A percentile compares a stretch with the other conserved stretches of the same genome.
Conservation (phyloP, 2,113 vertebrate species). For the Heterocephalus glaber region DNA sequence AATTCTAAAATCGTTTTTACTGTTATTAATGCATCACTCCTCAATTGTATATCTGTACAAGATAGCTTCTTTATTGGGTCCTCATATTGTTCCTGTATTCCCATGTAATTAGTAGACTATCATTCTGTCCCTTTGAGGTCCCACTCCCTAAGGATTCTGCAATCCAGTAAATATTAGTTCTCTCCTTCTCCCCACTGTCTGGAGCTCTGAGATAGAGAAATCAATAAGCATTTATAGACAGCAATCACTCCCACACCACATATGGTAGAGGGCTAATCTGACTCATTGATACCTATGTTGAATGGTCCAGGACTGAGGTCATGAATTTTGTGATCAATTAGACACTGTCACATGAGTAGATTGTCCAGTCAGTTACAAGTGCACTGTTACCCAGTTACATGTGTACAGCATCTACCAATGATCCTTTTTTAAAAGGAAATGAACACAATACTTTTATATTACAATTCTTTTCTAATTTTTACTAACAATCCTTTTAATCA, state of each 20-base stretch:
- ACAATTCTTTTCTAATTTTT: background rate
- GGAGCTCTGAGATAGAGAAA: background rate
- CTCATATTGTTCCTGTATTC: background rate
- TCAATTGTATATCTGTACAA: background rate
- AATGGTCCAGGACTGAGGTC: background rate
- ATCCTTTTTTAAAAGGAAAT: conserved; percentile 14
- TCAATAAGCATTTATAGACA: background rate
- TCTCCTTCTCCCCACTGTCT: background rate
- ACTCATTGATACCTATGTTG: background rate
- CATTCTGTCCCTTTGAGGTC: background rate
- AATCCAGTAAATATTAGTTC: background rate
- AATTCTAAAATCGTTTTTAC: background rate
- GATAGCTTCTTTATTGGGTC: background rate
- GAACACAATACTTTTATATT: background rate
- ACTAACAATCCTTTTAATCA: conserved; percentile 4
- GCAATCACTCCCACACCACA: background rate
- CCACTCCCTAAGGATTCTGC: background rate
- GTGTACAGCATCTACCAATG: background rate
- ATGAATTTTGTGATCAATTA: background rate
- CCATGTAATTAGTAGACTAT: background rate
- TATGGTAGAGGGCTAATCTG: background rate
- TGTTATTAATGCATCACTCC: background rate
- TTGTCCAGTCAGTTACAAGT: background rate
- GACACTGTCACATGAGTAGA: background rate
- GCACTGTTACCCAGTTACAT: background rate